Conservation (phyloP, 2,888 invertebrate species). For the Aleiodes testaceus region DNA sequence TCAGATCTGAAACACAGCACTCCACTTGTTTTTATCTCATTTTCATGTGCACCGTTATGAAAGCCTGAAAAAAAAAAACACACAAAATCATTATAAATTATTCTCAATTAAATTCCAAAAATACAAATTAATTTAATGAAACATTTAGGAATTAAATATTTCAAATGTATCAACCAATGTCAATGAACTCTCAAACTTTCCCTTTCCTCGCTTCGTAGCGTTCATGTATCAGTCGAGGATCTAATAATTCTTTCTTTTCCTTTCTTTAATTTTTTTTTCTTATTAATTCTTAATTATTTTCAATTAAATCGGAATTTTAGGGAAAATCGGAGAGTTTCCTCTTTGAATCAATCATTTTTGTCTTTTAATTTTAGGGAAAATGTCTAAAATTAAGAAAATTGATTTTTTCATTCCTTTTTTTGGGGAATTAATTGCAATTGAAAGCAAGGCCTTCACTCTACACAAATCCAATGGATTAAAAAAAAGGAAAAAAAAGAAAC, state of each 20-base stretch:
- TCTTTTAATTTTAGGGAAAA: too few species aligned
- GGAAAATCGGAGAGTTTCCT: too few species aligned
- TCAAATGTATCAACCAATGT: conserved; percentile 39
- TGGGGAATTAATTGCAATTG: not conserved
- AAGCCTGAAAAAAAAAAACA: too few species aligned
- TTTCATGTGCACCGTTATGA: conserved; percentile 25
- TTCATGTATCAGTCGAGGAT: conserved; percentile 41
- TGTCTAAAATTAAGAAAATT: not conserved
- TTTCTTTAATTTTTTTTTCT: too few species aligned
- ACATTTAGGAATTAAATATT: conserved; percentile 20
- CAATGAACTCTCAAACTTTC: conserved; percentile 49
- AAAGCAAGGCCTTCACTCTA: conserved; percentile 1
- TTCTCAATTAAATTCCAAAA: too few species aligned
- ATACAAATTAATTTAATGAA: too few species aligned
- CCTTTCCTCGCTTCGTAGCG: conserved; percentile 47
- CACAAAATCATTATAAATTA: too few species aligned
- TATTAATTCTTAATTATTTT: too few species aligned
- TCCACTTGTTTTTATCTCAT: conserved; percentile 7
- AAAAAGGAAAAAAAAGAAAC: conserved; percentile 9
- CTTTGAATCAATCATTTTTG: too few species aligned
- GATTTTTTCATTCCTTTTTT: too few species aligned
- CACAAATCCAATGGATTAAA: conserved; percentile 16
- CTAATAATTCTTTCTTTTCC: conserved; percentile 44
- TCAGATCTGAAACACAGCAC: conserved; percentile 21
- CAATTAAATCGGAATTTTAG: too few species aligned